Evolutionary conservation across 1,140 invertebrate genomes (phyloP), one percentile per base, ranked within the genome.

Genomic region (Drosophila lacertosa): DNA sequence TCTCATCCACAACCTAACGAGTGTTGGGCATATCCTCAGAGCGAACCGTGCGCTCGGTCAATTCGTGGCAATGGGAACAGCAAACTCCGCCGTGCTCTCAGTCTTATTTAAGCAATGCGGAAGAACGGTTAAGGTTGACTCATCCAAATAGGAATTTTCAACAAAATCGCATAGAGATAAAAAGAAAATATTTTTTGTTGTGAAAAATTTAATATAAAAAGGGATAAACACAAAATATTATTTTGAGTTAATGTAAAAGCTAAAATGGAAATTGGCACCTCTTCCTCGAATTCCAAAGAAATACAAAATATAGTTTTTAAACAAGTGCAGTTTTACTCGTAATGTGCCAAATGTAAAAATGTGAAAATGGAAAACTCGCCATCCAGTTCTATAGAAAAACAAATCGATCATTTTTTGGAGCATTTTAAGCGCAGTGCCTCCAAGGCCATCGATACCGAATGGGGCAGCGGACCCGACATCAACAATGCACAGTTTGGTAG

Each of bases 341-440:
- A 7, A 5, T 5, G 24, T 26, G 24, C 1, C 44, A 40, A 60
- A 50, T 1, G 58, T 69, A 59, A 48, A 26, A 16, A 24, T 13
- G 15, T 64, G 15, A 77, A 68, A 47, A 95, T 95, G 94, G 94
- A 94, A 71, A 93, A 92, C 84, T 95, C 94, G 73, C 94, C 94
- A 73, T 79, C 78, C 35, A 94, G 93, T 65, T 95, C 93, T 64
- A 95, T 96, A 89, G 95, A 96, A 92, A 95, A 94, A 71, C 95
- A 96, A 92, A 96, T 96, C 91, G 95, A 96, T 93, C 95, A 94
- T 92, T 96, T 96, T 91, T 92, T 96, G 89, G 95, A 96, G 92
- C 95, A 95, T 83, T 95, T 96, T 89, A 95, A 95, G 88, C 93
- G 94, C 59, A 95, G 94, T 92, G 94, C 94, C 77, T 95, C 95